phyloP scores from a whole-genome alignment of 2,888 invertebrate genomes.

The Rutpela maculata region DNA sequence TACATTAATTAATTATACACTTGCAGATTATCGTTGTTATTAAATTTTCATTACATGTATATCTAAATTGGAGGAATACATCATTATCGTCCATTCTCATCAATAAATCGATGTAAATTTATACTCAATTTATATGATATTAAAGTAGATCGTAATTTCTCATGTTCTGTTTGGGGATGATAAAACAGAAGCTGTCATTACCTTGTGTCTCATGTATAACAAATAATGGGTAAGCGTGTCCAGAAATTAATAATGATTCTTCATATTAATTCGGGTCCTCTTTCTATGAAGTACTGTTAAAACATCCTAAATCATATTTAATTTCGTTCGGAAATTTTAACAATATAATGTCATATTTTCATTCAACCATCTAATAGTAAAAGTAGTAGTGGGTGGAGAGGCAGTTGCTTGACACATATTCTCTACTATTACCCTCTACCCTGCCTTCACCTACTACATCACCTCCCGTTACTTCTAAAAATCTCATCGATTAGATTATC shows the following conservation, averaged over 20 bases:
- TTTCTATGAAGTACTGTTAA: too few species aligned
- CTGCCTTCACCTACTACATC: too few species aligned
- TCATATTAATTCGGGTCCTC: too few species aligned
- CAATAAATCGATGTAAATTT: slow-evolving; percentile 27
- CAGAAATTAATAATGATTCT: not conserved
- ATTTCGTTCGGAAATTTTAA: too few species aligned
- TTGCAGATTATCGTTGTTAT: slow-evolving; percentile 20
- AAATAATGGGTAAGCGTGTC: not conserved
- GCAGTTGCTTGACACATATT: too few species aligned
- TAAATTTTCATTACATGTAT: slow-evolving; percentile 30
- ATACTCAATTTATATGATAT: slow-evolving; percentile 25
- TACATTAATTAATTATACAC: slow-evolving; percentile 26
- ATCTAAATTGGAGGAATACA: slow-evolving; percentile 23
- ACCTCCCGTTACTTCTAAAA: too few species aligned
- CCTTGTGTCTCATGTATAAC: not conserved
- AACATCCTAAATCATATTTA: too few species aligned
- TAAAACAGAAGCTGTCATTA: slow-evolving; percentile 15
- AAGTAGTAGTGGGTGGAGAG: too few species aligned
- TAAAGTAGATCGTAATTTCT: slow-evolving; percentile 18
- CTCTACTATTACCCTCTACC: too few species aligned
- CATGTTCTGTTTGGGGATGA: not conserved
- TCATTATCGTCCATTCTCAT: slow-evolving; percentile 10
- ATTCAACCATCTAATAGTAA: too few species aligned
- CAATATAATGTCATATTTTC: too few species aligned
- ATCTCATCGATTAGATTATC: too few species aligned